Evolutionary conservation across 64 coral and sea anemone genomes (phyloP), one percentile per base, ranked within the genome.

Genomic region (Pocillopora damicornis): DNA sequence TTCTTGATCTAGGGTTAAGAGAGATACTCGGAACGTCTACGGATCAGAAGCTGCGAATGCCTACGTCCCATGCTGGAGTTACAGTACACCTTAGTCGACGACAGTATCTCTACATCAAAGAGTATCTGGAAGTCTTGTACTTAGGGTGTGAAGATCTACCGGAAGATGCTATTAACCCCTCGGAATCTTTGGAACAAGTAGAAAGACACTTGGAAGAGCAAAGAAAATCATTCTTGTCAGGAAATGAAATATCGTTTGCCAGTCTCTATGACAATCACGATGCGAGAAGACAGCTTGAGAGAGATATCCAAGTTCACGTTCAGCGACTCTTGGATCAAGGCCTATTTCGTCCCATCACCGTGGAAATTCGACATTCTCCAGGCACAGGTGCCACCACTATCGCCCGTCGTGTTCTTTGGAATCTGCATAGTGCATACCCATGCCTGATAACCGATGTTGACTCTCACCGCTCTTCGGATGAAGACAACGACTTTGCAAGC

Each of bases 241-340:
- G 93, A 9, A 87, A 91, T 26, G 57, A 78, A 42, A 91, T 94
- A 64, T 91, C 88, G 0, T 94, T 94, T 45, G 88, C 75, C 13
- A 94, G 93, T n/a, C 85, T 94, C 11, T 77, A 26, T 58, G 79
- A 91, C 42, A 94, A 94, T 73, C 93, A 94, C 34, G 93, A 94
- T 17, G 93, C 93, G 35, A 87, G 22, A 76, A 87, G 93, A 71
- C 69, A 83, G 13, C 76, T 90, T 34, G 88, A 65, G 13, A 90
- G 67, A 25, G 93, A 94, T 20, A 84, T 94, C 37, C 69, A 76
- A 57, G 88, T 76, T 17, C 83, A 94, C 73, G 59, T 94, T 22
- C 83, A 90, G 61, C 88, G 93, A 5, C 72, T 94, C 17, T 61
- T 94, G 23, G 78, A 83, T 15, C 93, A 94, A 66, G 88, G 69